phyloP scores from a whole-genome alignment of 1,140 invertebrate species.

The Cydia strobilella region DNA sequence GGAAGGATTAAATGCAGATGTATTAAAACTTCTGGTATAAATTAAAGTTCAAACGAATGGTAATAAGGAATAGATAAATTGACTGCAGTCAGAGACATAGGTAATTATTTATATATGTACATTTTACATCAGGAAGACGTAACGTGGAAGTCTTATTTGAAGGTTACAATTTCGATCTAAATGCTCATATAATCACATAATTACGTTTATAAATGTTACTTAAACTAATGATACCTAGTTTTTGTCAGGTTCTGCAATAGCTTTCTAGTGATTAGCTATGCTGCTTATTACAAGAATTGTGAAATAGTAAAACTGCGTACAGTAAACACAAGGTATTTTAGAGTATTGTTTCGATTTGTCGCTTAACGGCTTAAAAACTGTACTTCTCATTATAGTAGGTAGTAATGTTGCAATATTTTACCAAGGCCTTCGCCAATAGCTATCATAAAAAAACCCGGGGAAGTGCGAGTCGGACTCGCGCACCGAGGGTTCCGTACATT shows the following conservation, averaged over 20 bases:
- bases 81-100: background rate
- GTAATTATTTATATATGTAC: too few relatives aligned
- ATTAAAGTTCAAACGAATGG: background rate
- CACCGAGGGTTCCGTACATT: too few relatives aligned
- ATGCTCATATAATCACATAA: conserved; percentile 3
- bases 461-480: too few relatives aligned
- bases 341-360: conserved; percentile 13
- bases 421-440: conserved; percentile 14
- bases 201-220: background rate
- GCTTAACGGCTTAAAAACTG: background rate
- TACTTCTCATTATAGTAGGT: background rate
- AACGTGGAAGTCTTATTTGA: conserved; percentile 18
- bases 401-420: conserved; percentile 8
- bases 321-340: conserved; percentile 10
- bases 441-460: too few relatives aligned
- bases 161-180: conserved; percentile 18
- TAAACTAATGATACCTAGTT: conserved; percentile 12
- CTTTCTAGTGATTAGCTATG: conserved; percentile 12
- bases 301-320: background rate
- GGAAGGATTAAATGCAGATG: background rate
- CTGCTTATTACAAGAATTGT: background rate
- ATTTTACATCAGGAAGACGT: conserved; percentile 14
- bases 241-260: background rate
- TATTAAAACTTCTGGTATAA: background rate
- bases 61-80: conserved; percentile 7